A percentile compares a stretch with the other conserved stretches of the same genome.
Evolutionary conservation across 2,888 invertebrate species (phyloP).

Genomic region (Gari tellinella): DNA sequence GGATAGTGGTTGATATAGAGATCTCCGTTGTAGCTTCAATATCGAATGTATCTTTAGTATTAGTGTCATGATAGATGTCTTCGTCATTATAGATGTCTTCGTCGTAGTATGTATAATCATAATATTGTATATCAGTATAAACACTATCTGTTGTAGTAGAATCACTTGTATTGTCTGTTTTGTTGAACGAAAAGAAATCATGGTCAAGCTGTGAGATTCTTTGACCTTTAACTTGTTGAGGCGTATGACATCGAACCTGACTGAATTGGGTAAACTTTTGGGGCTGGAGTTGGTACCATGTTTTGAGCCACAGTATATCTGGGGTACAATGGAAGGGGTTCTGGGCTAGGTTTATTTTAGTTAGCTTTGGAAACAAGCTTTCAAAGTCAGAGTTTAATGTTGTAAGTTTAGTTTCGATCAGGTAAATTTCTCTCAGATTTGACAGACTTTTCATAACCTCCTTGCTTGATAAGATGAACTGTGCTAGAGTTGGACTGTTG

Average conservation of each 20-base stretch:
- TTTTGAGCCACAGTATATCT: constrained; percentile 91
- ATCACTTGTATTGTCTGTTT: not conserved
- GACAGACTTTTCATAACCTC: constrained; percentile 51
- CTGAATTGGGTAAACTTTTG: constrained; percentile 52
- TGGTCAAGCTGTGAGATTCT: constrained; percentile 40
- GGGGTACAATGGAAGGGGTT: constrained; percentile 94
- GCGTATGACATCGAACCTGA: constrained; percentile 58
- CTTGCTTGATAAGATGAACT: constrained; percentile 54
- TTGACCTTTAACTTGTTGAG: constrained; percentile 55
- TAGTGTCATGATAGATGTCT: not conserved
- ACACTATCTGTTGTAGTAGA: constrained; percentile 1
- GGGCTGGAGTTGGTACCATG: constrained; percentile 63
- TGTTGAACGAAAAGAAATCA: constrained; percentile 13
- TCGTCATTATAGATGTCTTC: not conserved
- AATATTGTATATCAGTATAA: not conserved
- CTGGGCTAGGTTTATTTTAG: constrained; percentile 87
- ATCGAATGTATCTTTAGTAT: too few relatives aligned
- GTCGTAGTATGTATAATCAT: constrained; percentile 4
- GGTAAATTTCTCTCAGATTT: constrained; percentile 60
- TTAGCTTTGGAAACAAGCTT: constrained; percentile 53
- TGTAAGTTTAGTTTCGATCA: constrained; percentile 64
- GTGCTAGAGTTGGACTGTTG: constrained; percentile 64
- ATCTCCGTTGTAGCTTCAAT: not conserved
- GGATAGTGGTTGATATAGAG: not conserved
- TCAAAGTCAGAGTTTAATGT: constrained; percentile 58